Evolutionary conservation across 2,888 invertebrate genomes (phyloP).

Genomic region (Hetaerina titia): DNA sequence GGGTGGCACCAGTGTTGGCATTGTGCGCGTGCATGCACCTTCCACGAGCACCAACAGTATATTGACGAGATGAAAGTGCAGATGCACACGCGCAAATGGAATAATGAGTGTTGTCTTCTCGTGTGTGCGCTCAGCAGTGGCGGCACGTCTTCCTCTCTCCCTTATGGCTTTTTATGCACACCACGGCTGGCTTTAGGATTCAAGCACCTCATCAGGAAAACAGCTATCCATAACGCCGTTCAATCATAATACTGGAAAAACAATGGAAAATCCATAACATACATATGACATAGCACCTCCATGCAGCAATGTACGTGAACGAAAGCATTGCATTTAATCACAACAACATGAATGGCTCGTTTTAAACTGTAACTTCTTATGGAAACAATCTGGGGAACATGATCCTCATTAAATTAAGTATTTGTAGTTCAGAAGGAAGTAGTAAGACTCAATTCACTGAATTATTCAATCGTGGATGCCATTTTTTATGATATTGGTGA

Average conservation of each 20-base stretch:
- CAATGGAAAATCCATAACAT: background rate
- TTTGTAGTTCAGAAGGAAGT: too few species aligned
- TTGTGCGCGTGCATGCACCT: background rate
- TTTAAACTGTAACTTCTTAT: too few species aligned
- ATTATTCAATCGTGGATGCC: too few species aligned
- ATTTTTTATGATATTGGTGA: too few species aligned
- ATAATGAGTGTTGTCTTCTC: background rate
- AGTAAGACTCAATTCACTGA: too few species aligned
- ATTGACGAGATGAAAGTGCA: background rate
- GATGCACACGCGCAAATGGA: conserved; percentile 41
- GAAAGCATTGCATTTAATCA: too few species aligned
- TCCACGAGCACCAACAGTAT: background rate
- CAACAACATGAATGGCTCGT: too few species aligned
- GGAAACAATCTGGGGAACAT: too few species aligned
- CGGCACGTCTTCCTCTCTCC: conserved; percentile 4
- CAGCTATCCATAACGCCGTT: conserved; percentile 52
- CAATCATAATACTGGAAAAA: conserved; percentile 54
- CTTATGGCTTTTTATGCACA: conserved; percentile 8
- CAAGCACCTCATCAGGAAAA: conserved; percentile 66
- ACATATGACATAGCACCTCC: too few species aligned
- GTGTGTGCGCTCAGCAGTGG: background rate
- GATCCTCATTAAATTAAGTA: too few species aligned
- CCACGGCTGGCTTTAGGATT: conserved; percentile 59
- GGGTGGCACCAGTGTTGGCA: background rate
- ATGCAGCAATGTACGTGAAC: too few species aligned